Evolutionary conservation across 2,888 invertebrate genomes (phyloP).

Genomic region (Euspilapteryx auroguttella): DNA sequence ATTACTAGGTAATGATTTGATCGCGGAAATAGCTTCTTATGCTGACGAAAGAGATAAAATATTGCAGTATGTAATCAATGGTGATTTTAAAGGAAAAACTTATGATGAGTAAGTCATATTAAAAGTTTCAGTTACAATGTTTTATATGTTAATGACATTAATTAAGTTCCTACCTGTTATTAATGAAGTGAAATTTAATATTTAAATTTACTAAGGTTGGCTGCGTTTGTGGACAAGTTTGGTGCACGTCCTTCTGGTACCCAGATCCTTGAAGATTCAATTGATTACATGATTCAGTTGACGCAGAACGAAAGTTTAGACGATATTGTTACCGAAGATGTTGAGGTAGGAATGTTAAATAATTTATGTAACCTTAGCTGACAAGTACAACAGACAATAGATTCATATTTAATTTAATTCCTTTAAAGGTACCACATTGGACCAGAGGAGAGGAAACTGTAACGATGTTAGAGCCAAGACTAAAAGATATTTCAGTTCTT

Average conservation of each 20-base stretch:
- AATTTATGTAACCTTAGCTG: not conserved
- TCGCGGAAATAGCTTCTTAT: too few relatives aligned
- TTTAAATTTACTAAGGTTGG: constrained; percentile 20
- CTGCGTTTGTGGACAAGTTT: constrained; percentile 57
- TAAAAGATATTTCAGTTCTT: constrained; percentile 64
- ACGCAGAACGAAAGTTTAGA: constrained; percentile 25
- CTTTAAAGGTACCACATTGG: constrained; percentile 40
- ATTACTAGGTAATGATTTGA: too few relatives aligned
- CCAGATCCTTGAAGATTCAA: constrained; percentile 64
- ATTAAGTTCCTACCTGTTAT: too few relatives aligned
- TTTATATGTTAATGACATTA: too few relatives aligned
- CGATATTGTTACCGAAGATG: constrained; percentile 73
- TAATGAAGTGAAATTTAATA: too few relatives aligned
- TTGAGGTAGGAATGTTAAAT: constrained; percentile 24
- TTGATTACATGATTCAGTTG: constrained; percentile 65
- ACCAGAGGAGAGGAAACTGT: constrained; percentile 70
- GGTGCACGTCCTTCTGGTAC: constrained; percentile 68
- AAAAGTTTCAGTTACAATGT: too few relatives aligned
- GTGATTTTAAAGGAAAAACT: too few relatives aligned
- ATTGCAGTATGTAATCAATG: too few relatives aligned
- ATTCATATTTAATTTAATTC: not conserved
- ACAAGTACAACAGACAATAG: not conserved
- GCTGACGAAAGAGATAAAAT: too few relatives aligned
- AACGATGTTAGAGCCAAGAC: constrained; percentile 65
- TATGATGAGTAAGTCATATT: too few relatives aligned